Evolutionary conservation across 2,888 invertebrate species (phyloP).

Genomic region (Zaprionus obscuricornis): DNA sequence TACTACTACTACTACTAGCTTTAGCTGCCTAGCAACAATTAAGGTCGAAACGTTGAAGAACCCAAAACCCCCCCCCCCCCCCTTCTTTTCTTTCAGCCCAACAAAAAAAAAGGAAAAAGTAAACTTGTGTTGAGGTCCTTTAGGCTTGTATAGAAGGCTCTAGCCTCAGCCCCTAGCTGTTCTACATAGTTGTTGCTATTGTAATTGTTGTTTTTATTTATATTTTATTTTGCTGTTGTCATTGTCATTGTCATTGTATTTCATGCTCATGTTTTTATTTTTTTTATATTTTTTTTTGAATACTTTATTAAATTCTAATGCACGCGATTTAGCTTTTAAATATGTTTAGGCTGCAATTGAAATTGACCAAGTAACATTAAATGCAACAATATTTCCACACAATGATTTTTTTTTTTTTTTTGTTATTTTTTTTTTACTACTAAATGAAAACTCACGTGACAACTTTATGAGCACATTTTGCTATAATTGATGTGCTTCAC

Average conservation of each 20-base stretch:
- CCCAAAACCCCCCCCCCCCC: conserved; percentile 8
- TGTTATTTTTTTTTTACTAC: too few species aligned
- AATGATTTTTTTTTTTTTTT: too few species aligned
- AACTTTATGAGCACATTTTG: conserved; percentile 44
- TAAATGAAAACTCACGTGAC: conserved; percentile 66
- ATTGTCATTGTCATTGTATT: conserved; percentile 60
- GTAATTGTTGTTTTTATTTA: conserved; percentile 36
- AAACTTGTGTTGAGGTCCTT: not conserved
- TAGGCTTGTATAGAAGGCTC: not conserved
- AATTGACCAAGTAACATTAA: conserved; percentile 44
- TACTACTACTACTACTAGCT: too few species aligned
- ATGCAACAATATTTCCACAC: conserved; percentile 29
- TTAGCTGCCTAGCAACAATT: conserved; percentile 62
- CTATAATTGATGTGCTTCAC: conserved; percentile 66
- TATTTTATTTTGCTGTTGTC: not conserved
- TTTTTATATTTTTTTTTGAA: too few species aligned
- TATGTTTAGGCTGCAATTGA: conserved; percentile 22
- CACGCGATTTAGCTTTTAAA: conserved; percentile 58
- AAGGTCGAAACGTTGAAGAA: conserved; percentile 65
- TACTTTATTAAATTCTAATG: conserved; percentile 66
- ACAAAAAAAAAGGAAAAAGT: not conserved
- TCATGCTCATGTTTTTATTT: too few species aligned
- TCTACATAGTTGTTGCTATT: conserved; percentile 54
- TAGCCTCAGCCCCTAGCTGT: conserved; percentile 28
- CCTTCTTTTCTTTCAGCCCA: not conserved